Base-by-base conservation (phyloP, 2,797 vertebrate species). In the Fratercula arctica region DNA sequence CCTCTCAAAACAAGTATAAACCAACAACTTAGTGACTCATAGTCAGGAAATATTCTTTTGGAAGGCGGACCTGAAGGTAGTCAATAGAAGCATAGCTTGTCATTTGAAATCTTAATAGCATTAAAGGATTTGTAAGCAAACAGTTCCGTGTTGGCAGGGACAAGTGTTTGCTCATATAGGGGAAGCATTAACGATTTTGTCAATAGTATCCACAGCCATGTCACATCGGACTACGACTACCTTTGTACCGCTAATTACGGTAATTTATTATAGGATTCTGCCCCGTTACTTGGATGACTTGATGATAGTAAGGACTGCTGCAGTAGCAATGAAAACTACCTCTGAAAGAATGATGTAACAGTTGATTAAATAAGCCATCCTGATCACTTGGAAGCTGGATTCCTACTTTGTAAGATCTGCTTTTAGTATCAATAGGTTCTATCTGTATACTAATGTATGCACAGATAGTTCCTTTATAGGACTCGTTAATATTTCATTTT, bases 61-160 rank as follows among this genome's bases (percentile, higher is more conserved):
- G 77, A 92, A 96, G 51, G 46, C 70, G 13, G 25, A 37, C 92
- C 50, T 88, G 69, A 87, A 95, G 39, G 69, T 67, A 70, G 66
- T 85, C 85, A 87, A 72, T 84, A 68, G 85, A 91, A 92, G 63
- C 60, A 63, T 83, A 90, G 39, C 81, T 93, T 97, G 83, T 97
- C 90, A 88, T 96, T 97, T 56, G 60, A 95, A 97, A 95, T 96
- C 88, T 88, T 93, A 95, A 96, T 96, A 95, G 68, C 67, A 76
- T 96, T 97, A 96, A 95, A 92, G 77, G 86, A 95, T 96, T 96
- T 96, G 69, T 92, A 96, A 96, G 87, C 94, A 94, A 97, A 91
- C 43, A 90, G 64, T 85, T 96, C 53, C 1, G 0, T 68, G 73
- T 86, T 96, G 94, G 69, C 73, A 79, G 33, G 35, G 54, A 88